Percentiles rank a stretch among this genome's conserved stretches.
phyloP scores from a whole-genome alignment of 1,140 invertebrate species.

The Drosophila kurseongensis region DNA sequence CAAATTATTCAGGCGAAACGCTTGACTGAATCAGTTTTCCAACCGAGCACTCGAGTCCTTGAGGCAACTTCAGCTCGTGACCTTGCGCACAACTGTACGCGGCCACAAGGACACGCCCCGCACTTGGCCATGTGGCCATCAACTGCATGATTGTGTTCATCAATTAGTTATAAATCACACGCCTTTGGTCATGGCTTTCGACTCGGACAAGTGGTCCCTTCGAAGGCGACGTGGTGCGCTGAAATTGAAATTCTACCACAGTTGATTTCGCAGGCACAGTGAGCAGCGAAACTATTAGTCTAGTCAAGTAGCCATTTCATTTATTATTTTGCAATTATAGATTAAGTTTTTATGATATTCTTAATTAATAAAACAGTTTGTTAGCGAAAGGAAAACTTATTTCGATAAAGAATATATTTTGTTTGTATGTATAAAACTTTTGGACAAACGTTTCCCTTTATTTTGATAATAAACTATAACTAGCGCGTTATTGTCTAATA shows the following conservation, averaged over 20 bases:
- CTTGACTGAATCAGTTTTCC: slow-evolving; percentile 70
- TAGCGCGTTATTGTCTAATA: no score
- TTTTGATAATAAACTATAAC: no score
- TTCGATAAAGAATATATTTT: no score
- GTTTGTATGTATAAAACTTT: no score
- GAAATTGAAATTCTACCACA: slow-evolving; percentile 28
- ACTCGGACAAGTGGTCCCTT: slow-evolving; percentile 20
- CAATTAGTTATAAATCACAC: slow-evolving; percentile 79
- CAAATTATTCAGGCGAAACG: slow-evolving; percentile 75
- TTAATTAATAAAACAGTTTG: no score
- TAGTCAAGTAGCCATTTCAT: not conserved
- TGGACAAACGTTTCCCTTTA: no score
- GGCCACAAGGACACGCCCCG: slow-evolving; percentile 16
- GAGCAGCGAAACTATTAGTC: not conserved
- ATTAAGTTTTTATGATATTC: no score
- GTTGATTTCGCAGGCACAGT: slow-evolving; percentile 12
- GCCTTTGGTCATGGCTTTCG: slow-evolving; percentile 27
- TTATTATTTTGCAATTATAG: not conserved
- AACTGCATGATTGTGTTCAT: slow-evolving; percentile 72
- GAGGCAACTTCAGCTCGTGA: slow-evolving; percentile 21
- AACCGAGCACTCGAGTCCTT: slow-evolving; percentile 21
- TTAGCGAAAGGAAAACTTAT: no score
- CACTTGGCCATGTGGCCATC: slow-evolving; percentile 39
- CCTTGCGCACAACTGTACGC: slow-evolving; percentile 65
- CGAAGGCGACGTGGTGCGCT: slow-evolving; percentile 18